Conservation (phyloP, 2,797 vertebrate genomes). For the Halcyon smyrnensis region DNA sequence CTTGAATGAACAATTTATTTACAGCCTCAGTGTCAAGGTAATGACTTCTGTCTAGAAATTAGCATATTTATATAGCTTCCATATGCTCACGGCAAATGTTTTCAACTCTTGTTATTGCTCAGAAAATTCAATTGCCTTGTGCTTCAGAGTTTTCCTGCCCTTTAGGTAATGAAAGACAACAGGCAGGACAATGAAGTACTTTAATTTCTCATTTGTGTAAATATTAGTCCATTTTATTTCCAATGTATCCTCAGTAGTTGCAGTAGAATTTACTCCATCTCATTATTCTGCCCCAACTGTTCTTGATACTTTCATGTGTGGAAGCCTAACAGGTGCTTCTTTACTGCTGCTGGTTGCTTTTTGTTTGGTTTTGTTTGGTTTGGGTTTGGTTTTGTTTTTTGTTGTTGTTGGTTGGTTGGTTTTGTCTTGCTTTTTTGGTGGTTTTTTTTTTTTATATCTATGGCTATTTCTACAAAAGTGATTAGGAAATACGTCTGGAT, state of each 20-base stretch:
- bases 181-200: background rate
- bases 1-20: conserved; percentile 10
- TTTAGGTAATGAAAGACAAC: background rate
- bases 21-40: background rate
- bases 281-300: background rate
- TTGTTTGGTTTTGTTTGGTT: too few relatives aligned
- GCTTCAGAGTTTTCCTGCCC: background rate
- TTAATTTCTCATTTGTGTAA: background rate
- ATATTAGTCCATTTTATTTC: background rate
- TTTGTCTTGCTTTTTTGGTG: too few relatives aligned
- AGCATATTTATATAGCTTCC: background rate
- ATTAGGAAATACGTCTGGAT: background rate
- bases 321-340: background rate
- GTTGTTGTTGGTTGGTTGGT: too few relatives aligned
- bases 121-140: background rate
- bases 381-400: too few relatives aligned
- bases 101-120: background rate
- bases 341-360: background rate
- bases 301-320: background rate
- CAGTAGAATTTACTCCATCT: background rate
- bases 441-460: background rate
- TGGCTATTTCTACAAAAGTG: background rate
- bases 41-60: conserved; percentile 1
- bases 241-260: background rate
- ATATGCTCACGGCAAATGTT: background rate